Base-by-base conservation (phyloP, 2,113 vertebrate species). In the Sylvietta virens region DNA sequence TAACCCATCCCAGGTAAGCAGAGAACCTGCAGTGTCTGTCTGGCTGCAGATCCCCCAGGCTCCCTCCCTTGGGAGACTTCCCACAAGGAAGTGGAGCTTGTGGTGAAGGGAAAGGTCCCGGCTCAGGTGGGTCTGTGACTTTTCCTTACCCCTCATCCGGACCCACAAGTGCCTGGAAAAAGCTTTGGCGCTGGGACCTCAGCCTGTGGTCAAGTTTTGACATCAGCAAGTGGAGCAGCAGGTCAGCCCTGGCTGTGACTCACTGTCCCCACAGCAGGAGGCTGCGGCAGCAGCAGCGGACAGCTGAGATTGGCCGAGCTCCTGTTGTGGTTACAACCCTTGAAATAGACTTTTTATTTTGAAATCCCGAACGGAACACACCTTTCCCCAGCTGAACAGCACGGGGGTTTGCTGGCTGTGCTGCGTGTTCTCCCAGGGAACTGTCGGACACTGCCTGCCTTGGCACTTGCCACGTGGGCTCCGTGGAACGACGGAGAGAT, bases 221-320 rank as follows among this genome's bases (percentile, higher is more conserved):
- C 77, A 64, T 56, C 73, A 44, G 91, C 18, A 21, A 11, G 62
- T 57, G 22, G 3, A 76, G 40, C 48, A 82, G 19, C 90, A 82
- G 94, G 74, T 82, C 88, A 80, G 92, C 14, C 42, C 39, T 50
- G 92, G 79, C 86, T 8, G 33, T 92, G 96, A 72, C 48, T 96
- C 92, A 45, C 31, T 60, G 23, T 54, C 37, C 8, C 74, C 74
- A 17, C 37, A 28, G 90, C 31, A 60, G 70, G 53, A 91, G 84
- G 44, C 21, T 86, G 76, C 60, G 44, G 88, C 60, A 48, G 88
- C 37, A 58, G 76, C 56, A 3, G 77, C 14, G 44, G 6, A 23
- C 39, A 33, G 78, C 90, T 58, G 64, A 71, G 83, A 31, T 17
- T 79, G 48, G 74, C 89, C 3, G 2, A 61, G 80, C 83, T 69